These are phyloP conservation scores for Tachina lurida DNA, from an alignment of 2,888 invertebrate genomes.

Conservation along the genomic window DNA sequence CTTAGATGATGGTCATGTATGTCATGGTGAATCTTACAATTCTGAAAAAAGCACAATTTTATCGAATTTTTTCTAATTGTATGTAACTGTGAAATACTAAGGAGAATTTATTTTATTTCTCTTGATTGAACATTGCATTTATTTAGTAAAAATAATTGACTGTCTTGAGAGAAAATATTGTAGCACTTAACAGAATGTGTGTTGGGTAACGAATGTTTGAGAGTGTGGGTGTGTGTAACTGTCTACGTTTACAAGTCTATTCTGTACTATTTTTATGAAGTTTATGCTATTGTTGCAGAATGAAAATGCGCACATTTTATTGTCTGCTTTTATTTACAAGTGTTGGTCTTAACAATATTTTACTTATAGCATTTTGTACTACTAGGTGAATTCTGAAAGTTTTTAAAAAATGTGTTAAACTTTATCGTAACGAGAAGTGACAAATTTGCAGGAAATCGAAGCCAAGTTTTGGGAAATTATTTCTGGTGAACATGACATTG, in stretches of 20 bases:
- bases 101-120: too few species aligned
- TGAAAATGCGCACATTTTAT: slow-evolving; percentile 67
- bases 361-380: slow-evolving; percentile 21
- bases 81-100: too few species aligned
- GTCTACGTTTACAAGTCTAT: slow-evolving; percentile 15
- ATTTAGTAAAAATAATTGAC: too few species aligned
- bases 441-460: too few species aligned
- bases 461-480: too few species aligned
- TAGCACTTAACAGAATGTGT: neutral
- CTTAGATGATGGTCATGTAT: too few species aligned
- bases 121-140: too few species aligned
- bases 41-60: too few species aligned
- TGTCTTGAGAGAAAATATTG: too few species aligned
- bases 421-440: neutral
- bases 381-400: neutral
- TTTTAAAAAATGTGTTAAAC: neutral
- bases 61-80: too few species aligned
- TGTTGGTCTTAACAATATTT: slow-evolving; percentile 44
- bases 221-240: neutral
- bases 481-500: too few species aligned
- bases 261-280: slow-evolving; percentile 32
- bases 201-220: neutral
- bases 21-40: too few species aligned
- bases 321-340: slow-evolving; percentile 68
- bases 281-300: slow-evolving; percentile 50